Percentiles rank a stretch among this genome's conserved stretches.
These are phyloP conservation scores for Harpegnathos saltator DNA, from an alignment of 1,140 invertebrate genomes.

Conservation along the genomic window DNA sequence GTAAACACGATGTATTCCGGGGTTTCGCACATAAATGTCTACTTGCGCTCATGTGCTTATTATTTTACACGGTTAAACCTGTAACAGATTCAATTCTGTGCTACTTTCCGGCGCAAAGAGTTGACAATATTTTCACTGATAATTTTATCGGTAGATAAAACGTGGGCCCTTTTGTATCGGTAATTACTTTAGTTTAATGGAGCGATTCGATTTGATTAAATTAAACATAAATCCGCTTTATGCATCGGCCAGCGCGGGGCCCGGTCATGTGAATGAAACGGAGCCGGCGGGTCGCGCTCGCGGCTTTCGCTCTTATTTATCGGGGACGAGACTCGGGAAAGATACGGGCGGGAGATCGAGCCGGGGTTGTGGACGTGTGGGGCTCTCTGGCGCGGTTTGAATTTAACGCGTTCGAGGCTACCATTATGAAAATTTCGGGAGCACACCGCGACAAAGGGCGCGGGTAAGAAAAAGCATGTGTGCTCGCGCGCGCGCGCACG, in stretches of 20 bases:
- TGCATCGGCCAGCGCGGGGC: not conserved
- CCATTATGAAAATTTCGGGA: not conserved
- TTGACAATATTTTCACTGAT: not conserved
- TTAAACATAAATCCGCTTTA: constrained; percentile 19
- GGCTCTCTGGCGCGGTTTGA: too few species aligned
- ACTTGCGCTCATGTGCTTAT: too few species aligned
- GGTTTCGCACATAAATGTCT: too few species aligned
- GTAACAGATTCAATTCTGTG: not conserved
- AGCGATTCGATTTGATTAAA: constrained; percentile 18
- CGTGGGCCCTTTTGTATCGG: not conserved
- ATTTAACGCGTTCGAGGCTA: not conserved
- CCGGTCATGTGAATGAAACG: constrained; percentile 6
- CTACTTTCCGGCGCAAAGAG: not conserved
- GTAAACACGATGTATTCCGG: too few species aligned
- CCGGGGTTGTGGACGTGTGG: too few species aligned
- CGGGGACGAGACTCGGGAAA: not conserved
- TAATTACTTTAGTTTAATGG: constrained; percentile 10
- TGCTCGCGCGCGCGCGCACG: not conserved
- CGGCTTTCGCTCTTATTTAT: constrained; percentile 9
- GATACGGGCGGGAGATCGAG: not conserved
- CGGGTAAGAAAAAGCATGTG: not conserved
- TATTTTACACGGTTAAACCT: not conserved
- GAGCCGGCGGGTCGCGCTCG: not conserved
- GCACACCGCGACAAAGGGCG: not conserved
- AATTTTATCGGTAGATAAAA: constrained; percentile 20